Conservation (phyloP, 1,140 invertebrate species). For the Tenebrio molitor region DNA sequence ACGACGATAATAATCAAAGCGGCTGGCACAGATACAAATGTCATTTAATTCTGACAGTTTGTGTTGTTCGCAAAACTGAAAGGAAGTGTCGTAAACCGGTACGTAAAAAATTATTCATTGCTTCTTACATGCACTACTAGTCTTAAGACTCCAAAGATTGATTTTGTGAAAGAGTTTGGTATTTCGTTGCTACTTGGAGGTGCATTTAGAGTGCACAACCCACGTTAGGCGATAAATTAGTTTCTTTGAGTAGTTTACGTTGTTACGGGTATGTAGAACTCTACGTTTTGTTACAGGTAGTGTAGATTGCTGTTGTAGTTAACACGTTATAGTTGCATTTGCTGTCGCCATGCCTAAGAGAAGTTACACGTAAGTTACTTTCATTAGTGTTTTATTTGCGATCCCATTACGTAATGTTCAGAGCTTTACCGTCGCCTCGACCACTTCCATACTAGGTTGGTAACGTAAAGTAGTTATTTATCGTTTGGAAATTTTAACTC, state of each 20-base stretch:
- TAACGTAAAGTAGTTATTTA: background rate
- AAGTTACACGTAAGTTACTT: slow-evolving; percentile 28
- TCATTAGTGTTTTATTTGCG: slow-evolving; percentile 1
- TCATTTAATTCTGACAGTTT: slow-evolving; percentile 29
- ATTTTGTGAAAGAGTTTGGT: too few relatives aligned
- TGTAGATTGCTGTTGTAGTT: slow-evolving; percentile 16
- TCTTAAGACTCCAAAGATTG: too few relatives aligned
- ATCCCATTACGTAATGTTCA: background rate
- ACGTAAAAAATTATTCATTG: background rate
- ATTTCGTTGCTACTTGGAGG: too few relatives aligned
- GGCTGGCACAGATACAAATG: background rate
- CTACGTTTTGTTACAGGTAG: slow-evolving; percentile 19
- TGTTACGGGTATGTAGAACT: background rate
- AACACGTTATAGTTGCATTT: slow-evolving; percentile 12
- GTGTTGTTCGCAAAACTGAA: background rate
- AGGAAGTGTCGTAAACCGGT: background rate
- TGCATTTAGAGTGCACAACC: too few relatives aligned
- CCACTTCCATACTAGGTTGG: background rate
- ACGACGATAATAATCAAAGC: slow-evolving; percentile 16
- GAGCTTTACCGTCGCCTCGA: background rate
- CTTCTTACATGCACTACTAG: too few relatives aligned
- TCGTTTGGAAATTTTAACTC: slow-evolving; percentile 4
- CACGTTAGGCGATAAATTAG: too few relatives aligned
- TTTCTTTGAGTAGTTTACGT: too few relatives aligned
- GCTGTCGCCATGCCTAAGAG: slow-evolving; percentile 17